Conservation (phyloP, 2,797 vertebrate genomes). For the Esox lucius region DNA sequence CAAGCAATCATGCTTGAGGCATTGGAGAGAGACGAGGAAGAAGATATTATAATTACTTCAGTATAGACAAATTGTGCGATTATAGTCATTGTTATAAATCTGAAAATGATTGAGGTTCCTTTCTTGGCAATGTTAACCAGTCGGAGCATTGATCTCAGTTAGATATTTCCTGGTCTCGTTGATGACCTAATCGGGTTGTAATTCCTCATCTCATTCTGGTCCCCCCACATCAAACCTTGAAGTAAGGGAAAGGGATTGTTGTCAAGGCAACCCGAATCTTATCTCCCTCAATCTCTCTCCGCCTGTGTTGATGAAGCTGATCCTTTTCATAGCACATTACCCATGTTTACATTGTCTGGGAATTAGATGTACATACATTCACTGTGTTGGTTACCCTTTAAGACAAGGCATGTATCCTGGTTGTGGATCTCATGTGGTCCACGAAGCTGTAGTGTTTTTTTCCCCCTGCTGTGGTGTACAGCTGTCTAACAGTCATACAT, state of each 20-base stretch:
- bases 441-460: neutral
- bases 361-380: neutral
- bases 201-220: neutral
- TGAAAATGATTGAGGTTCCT: neutral
- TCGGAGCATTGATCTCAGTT: neutral
- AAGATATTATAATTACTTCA: conserved; percentile 9
- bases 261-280: neutral
- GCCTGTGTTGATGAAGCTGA: neutral
- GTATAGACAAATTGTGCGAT: conserved; percentile 21
- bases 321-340: neutral
- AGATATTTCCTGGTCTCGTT: neutral
- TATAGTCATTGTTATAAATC: neutral
- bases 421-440: neutral
- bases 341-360: neutral
- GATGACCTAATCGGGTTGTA: neutral
- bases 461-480: neutral
- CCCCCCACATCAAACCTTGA: neutral
- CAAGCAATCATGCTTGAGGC: conserved; percentile 48
- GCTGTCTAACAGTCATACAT: conserved; percentile 34
- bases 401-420: neutral
- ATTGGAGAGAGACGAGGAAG: neutral
- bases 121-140: neutral
- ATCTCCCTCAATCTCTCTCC: neutral
- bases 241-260: neutral
- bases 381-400: neutral